Evolutionary conservation across 2,888 invertebrate species (phyloP).

Genomic region (Drosophila colorata): DNA sequence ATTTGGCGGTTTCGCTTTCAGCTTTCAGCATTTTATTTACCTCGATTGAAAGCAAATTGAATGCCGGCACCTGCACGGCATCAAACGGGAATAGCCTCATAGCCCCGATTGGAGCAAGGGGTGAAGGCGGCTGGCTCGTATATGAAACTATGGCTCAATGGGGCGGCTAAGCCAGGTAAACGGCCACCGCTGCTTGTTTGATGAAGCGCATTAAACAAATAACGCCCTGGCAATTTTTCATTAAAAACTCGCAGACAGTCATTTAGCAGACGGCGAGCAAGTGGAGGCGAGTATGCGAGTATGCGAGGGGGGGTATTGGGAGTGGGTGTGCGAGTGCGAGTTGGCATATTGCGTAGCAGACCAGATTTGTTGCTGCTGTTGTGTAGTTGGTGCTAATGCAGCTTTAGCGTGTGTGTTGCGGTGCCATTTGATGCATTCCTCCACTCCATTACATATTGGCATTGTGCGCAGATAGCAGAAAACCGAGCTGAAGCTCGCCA

Average conservation of each 20-base stretch:
- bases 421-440: slow-evolving; percentile 62
- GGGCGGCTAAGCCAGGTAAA: slow-evolving; percentile 21
- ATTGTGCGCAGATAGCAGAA: slow-evolving; percentile 39
- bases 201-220: slow-evolving; percentile 72
- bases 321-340: too few relatives aligned
- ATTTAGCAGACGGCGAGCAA: slow-evolving; percentile 25
- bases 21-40: slow-evolving; percentile 51
- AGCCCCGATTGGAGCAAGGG: not conserved
- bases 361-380: slow-evolving; percentile 16
- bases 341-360: slow-evolving; percentile 30
- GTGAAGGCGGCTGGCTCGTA: not conserved
- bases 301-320: not conserved
- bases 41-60: slow-evolving; percentile 67
- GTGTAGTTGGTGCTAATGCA: slow-evolving; percentile 58
- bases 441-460: slow-evolving; percentile 42
- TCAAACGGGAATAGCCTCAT: slow-evolving; percentile 11
- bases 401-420: slow-evolving; percentile 62
- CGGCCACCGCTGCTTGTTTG: slow-evolving; percentile 48
- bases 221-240: slow-evolving; percentile 68
- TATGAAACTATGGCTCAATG: slow-evolving; percentile 26
- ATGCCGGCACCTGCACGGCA: slow-evolving; percentile 50
- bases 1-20: slow-evolving; percentile 54
- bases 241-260: slow-evolving; percentile 48
- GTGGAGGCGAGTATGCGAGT: too few relatives aligned
- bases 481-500: slow-evolving; percentile 13